Base-by-base conservation (phyloP, 2,797 vertebrate genomes). In the Acanthiza pusilla region DNA sequence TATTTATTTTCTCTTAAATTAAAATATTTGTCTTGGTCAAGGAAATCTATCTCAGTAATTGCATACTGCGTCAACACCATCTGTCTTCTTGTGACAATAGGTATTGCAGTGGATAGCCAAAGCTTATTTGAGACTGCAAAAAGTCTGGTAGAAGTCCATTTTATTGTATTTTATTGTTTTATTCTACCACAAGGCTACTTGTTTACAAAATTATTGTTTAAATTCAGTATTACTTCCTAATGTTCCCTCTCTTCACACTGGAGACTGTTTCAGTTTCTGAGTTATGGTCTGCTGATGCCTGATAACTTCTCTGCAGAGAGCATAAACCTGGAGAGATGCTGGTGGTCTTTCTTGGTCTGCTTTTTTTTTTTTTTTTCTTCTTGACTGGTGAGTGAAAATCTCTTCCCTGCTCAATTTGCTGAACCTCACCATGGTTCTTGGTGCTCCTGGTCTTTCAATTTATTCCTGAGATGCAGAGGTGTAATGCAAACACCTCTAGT, bases 11-110 rank as follows among this genome's bases (percentile, higher is more conserved):
- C n/a, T 75, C 23, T 93, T 86, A 36, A 86, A 42, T 58, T 88
- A 82, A 89, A 93, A 57, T 89, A 83, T 92, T 92, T 93, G 32
- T 88, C 50, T 95, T 95, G 91, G 71, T 51, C 51, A 75, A 88
- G 73, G 75, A 68, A 84, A 88, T 61, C 66, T 91, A 8, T 72
- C 73, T 88, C 51, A 91, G 62, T 88, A 93, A 84, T 88, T 72
- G 18, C 63, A 70, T 38, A 50, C 60, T 86, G 45, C 87, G 71
- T 75, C 80, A 94, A 93, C 53, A 81, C 51, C 76, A 75, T 88
- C 87, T 88, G 88, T 88, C 62, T 82, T 85, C 66, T 70, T 86
- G 67, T 82, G 75, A 79, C 66, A 79, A 67, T 34, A 91, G 16
- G 10, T 70, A 62, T 48, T 70, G 66, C 32, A 65, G 36, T 29